These are phyloP conservation scores for Hypolimnas misippus DNA, from an alignment of 2,888 invertebrate species.

Conservation along the genomic window DNA sequence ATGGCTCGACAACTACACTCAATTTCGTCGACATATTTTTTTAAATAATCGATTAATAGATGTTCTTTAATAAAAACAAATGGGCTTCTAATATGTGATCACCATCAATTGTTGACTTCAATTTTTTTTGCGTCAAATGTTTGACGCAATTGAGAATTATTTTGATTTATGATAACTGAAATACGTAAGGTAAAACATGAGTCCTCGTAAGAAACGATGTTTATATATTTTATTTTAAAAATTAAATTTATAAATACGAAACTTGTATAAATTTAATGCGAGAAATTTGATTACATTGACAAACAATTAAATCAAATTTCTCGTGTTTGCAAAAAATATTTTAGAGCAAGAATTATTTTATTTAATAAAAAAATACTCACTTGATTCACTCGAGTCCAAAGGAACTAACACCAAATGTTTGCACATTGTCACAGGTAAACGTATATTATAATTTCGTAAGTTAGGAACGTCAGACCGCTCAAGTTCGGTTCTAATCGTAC, in stretches of 20 bases:
- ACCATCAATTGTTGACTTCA: constrained; percentile 57
- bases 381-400: constrained; percentile 61
- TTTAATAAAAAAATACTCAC: constrained; percentile 51
- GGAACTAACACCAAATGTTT: constrained; percentile 67
- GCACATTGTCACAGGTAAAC: constrained; percentile 56
- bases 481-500: not conserved
- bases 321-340: not conserved
- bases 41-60: constrained; percentile 56
- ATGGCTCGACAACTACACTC: constrained; percentile 43
- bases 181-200: too few species aligned
- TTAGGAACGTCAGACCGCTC: constrained; percentile 1
- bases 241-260: too few species aligned
- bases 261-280: too few species aligned
- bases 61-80: constrained; percentile 66
- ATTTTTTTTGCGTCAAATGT: not conserved
- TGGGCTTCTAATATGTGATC: constrained; percentile 71
- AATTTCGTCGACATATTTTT: constrained; percentile 39
- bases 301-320: not conserved
- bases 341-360: not conserved
- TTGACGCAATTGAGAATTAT: not conserved
- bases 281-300: too few species aligned
- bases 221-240: too few species aligned
- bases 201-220: too few species aligned
- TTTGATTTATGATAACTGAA: too few species aligned
- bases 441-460: not conserved